Percentiles rank a stretch among this genome's conserved stretches.
Evolutionary conservation across 2,888 invertebrate genomes (phyloP).

Genomic region (Volucella inanis): DNA sequence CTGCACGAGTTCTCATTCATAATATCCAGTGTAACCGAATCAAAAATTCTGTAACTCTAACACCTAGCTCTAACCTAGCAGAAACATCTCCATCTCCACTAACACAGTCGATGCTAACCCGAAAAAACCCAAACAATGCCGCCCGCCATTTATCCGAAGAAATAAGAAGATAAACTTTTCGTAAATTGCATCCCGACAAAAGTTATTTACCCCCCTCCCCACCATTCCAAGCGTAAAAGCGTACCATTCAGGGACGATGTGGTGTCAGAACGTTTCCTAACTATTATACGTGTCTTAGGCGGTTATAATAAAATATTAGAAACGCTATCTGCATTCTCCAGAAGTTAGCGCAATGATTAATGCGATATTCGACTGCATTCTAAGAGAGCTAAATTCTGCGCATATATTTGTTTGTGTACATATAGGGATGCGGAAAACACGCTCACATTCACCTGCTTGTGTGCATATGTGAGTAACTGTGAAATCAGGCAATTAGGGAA

Average conservation of each 20-base stretch:
- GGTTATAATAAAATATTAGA: conserved; percentile 73
- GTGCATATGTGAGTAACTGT: conserved; percentile 45
- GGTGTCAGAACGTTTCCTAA: conserved; percentile 19
- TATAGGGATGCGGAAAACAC: conserved; percentile 48
- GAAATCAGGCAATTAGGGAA: conserved; percentile 72
- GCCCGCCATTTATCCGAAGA: conserved; percentile 40
- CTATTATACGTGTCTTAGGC: conserved; percentile 66
- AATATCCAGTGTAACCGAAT: conserved; percentile 57
- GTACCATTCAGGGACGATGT: background rate
- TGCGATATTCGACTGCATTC: conserved; percentile 72
- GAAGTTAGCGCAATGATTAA: conserved; percentile 73
- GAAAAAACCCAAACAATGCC: conserved; percentile 70
- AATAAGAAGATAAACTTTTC: conserved; percentile 69
- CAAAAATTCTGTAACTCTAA: background rate
- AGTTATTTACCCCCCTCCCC: conserved; percentile 8
- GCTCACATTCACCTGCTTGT: background rate
- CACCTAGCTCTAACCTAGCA: conserved; percentile 1
- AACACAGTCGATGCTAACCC: conserved; percentile 65
- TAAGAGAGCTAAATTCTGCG: conserved; percentile 50
- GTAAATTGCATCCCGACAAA: conserved; percentile 69
- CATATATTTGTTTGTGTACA: conserved; percentile 22
- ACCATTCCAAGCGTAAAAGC: too few species aligned
- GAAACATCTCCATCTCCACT: background rate
- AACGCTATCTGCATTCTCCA: conserved; percentile 74
- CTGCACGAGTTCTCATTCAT: conserved; percentile 59